Percentiles rank a stretch among this genome's conserved stretches.
Evolutionary conservation across 2,888 invertebrate genomes (phyloP).

Genomic region (Sphaerophoria taeniata): DNA sequence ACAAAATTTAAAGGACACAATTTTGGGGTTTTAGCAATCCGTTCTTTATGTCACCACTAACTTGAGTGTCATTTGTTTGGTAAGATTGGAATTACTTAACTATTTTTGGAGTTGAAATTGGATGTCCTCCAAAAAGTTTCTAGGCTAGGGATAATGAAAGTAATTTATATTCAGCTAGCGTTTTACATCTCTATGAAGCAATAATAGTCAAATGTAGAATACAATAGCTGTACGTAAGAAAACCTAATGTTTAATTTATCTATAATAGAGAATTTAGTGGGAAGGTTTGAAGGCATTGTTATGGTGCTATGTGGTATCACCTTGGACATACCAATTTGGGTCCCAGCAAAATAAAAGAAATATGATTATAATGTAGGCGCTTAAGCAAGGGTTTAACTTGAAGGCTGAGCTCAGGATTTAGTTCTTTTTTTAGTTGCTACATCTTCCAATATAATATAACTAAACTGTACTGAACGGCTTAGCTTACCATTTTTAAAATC

Average conservation of each 20-base stretch:
- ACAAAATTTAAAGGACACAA: constrained; percentile 53
- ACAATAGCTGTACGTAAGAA: background rate
- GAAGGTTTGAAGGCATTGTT: background rate
- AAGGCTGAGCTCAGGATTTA: no score
- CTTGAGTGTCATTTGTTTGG: constrained; percentile 54
- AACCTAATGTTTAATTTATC: constrained; percentile 42
- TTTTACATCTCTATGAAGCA: constrained; percentile 45
- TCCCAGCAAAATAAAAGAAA: no score
- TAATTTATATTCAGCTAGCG: constrained; percentile 68
- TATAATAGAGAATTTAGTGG: background rate
- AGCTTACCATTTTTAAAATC: no score
- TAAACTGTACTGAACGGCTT: no score
- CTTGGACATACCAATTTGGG: background rate
- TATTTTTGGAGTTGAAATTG: constrained; percentile 57
- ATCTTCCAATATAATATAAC: no score
- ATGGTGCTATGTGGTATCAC: background rate
- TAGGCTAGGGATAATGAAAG: constrained; percentile 61
- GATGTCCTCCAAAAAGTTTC: constrained; percentile 50
- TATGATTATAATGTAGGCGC: no score
- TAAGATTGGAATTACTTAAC: constrained; percentile 50
- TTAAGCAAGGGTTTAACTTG: no score
- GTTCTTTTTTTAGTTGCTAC: no score
- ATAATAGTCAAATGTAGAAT: constrained; percentile 42
- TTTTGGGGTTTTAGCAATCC: constrained; percentile 61
- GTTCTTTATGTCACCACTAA: constrained; percentile 64